Evolutionary conservation across 2,797 vertebrate genomes (phyloP), one percentile per base, ranked within the genome.

Genomic region (Petrocephalus schoutedeni): DNA sequence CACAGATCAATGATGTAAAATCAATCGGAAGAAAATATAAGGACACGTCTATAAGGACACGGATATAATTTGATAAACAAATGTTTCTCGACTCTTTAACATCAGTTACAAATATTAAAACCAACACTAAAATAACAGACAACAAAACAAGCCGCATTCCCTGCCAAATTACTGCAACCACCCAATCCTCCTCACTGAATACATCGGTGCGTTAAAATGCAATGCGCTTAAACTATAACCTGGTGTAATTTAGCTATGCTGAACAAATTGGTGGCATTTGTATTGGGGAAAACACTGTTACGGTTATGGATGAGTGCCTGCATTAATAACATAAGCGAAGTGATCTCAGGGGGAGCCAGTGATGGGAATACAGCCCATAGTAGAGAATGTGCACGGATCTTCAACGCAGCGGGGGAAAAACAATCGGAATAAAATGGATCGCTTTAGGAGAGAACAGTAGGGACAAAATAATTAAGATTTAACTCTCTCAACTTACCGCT

Each of bases 401-500:
- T 45, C 49, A 83, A 80, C 36, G 16, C 16, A n/a, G 41, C 45
- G 10, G n/a, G n/a, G 4, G 14, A 56, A 41, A 36, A 41, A 36
- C 12, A 23, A 51, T 21, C 12, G 23, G 5, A 53, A 53, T 84
- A 84, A 56, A 49, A 23, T 14, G 19, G 51, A 84, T 14, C 9
- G 82, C 1, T 49, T 32, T 10, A 54, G 51, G 6, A 10, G 54
- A 23, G 10, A 53, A 84, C 51, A 54, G 51, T 10, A 51, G 77
- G n/a, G 77, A 49, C 41, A 53, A 82, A 53, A 84, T 53, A 23
- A 84, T 23, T 23, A 84, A 51, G 21, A 23, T 54, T 84, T 56
- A 23, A 49, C 32, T 45, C 19, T 21, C 41, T 21, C 19, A 71
- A 88, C 95, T 95, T 94, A 96, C 96, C 96, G 85, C 93, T 95